Evolutionary conservation across 2,888 invertebrate genomes (phyloP), one percentile per base, ranked within the genome.

Genomic region (Glaucopsyche alexis): DNA sequence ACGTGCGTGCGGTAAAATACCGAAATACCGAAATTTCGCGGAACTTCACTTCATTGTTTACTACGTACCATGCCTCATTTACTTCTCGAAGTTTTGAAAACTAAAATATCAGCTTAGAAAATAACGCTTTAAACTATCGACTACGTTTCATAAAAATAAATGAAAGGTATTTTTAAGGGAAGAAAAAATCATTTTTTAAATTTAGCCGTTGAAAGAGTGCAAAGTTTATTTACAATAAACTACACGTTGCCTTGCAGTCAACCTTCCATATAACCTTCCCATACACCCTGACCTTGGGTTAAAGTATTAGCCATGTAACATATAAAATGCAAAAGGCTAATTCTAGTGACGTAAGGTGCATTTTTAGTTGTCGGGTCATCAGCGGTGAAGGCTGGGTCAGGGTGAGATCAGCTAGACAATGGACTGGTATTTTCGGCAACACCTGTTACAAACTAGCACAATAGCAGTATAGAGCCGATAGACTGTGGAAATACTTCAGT

Each of bases 361-460:
- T 71, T 74, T 75, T 74, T 72, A 71, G 75, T 73, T 75, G 72
- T 71, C 73, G 73, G 71, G 42, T 42, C 42, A 8, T 7, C 13
- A n/a, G 55, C 66, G 78, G 83, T 83, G 84, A 87, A 88, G 89
- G 89, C 79, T 82, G 73, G 89, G 90, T 87, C 91, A 91, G 88
- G 90, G 90, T 80, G 78, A 79, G 77, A 77, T 73, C 79, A 77
- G n/a, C 45, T 67, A 45, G 42, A 69, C 69, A 69, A 69, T 49
- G 47, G 67, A 19, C 67, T 13, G 69, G 19, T 69, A 69, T 69
- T 69, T 69, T 69, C 14, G 69, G 49, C 29, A 49, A 8, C 47
- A 69, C 69, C 69, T 69, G 69, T 69, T 67, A 67, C 16, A 16
- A 42, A 29, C 29, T 4, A 2, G 4, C 7, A 67, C 29, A 60